A percentile compares a stretch with the other conserved stretches of the same genome.
Conservation (phyloP, 2,888 invertebrate genomes). For the Macrophya alboannulata region DNA sequence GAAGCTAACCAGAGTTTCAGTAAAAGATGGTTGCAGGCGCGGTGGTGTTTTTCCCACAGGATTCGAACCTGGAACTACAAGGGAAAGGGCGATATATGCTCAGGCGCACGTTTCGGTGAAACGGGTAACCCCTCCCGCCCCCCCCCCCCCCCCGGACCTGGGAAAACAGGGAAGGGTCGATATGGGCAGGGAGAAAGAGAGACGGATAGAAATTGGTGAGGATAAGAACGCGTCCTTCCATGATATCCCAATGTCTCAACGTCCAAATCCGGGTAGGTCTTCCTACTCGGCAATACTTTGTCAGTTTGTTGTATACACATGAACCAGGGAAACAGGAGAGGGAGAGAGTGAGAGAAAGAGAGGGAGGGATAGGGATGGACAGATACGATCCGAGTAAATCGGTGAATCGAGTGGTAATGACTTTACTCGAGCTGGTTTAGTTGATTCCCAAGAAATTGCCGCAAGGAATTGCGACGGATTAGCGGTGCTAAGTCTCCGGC, state of each 20-base stretch:
- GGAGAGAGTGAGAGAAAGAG: no score
- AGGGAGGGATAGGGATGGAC: no score
- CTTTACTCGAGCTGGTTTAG: constrained; percentile 29
- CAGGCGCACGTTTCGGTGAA: constrained; percentile 48
- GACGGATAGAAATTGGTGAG: constrained; percentile 59
- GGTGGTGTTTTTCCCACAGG: constrained; percentile 37
- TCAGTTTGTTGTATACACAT: not conserved
- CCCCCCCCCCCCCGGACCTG: constrained; percentile 2
- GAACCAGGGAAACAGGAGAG: not conserved
- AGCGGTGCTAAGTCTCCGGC: not conserved
- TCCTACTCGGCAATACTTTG: not conserved
- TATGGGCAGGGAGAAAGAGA: constrained; percentile 58
- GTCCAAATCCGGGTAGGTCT: not conserved
- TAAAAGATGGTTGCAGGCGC: constrained; percentile 23
- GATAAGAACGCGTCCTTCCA: constrained; percentile 57
- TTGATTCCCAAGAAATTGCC: constrained; percentile 7
- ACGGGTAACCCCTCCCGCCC: constrained; percentile 1
- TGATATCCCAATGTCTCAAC: constrained; percentile 30
- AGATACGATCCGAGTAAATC: constrained; percentile 13
- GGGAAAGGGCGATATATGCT: constrained; percentile 47
- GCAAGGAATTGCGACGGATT: constrained; percentile 14
- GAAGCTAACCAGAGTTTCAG: constrained; percentile 23
- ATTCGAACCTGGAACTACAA: constrained; percentile 41
- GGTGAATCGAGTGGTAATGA: constrained; percentile 33
- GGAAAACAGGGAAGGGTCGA: constrained; percentile 55